Evolutionary conservation across 1,140 invertebrate species (phyloP), one percentile per base, ranked within the genome.

Genomic region (Brachionus angularis): DNA sequence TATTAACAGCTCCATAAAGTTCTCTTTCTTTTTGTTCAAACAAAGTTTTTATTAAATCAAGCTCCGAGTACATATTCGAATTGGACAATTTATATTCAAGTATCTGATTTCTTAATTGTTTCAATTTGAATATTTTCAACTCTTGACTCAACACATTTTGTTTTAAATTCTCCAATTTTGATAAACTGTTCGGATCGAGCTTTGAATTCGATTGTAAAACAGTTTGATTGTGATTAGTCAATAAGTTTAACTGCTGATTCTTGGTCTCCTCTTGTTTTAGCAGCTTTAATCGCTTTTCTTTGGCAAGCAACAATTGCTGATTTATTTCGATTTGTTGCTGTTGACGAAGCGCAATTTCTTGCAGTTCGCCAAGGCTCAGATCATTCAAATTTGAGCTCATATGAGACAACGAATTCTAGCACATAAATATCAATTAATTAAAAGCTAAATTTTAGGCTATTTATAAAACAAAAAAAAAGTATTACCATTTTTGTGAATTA

Each of bases 21-120:
- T 96, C 93, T 79, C 96, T 96, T 78, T 96, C 93, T 80, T 96
- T 96, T 79, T 96, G 92, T 85, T 92, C 94, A 85, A 96, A 96
- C 52, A 96, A 85, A 21, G 91, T 89, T 71, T 91, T 88, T 76
- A 96, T 94, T 70, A 91, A 91, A 81, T 96, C 93, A 80, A 97
- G 84, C 83, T 97, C 94, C 76, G 62, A 67, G 31, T 50, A 67
- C 62, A 67, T 67, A 25, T 67, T 67, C 16, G 62, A 46, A 25
- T 67, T 67, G n/a, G 62, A 67, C 16, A 67, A 27, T 23, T 67
- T 67, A 33, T 67, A 67, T 27, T 67, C 62, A 23, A 67, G 62
- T 31, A 67, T 67, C 7, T 67, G 62, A 46, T 67, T 67, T 8
- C 62, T 16, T 14, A 67, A 33, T 33, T 67, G 62, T 23, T 67